Evolutionary conservation across 2,797 vertebrate genomes (phyloP).

Genomic region (Danio jaintianensis): DNA sequence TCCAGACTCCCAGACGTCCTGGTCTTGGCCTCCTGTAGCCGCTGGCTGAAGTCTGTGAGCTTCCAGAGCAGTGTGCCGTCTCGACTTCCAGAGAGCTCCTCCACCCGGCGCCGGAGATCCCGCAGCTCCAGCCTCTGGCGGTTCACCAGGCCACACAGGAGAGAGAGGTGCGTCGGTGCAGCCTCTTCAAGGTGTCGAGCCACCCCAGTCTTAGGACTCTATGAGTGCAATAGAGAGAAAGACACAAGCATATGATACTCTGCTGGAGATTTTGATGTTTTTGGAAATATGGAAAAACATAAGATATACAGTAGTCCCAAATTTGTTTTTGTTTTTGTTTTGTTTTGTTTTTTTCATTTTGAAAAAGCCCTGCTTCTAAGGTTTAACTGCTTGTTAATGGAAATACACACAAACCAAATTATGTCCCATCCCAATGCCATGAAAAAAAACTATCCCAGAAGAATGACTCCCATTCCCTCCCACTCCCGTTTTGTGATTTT

Average conservation of each 20-base stretch:
- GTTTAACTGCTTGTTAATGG: too few relatives aligned
- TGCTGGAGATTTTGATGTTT: background rate
- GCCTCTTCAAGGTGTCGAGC: constrained; percentile 92
- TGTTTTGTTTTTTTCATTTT: too few relatives aligned
- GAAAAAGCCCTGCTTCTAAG: too few relatives aligned
- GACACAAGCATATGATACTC: background rate
- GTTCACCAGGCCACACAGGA: constrained; percentile 93
- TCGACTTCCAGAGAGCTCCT: constrained; percentile 92
- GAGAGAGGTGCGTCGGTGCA: constrained; percentile 90
- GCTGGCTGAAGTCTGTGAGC: constrained; percentile 89
- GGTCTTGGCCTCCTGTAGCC: constrained; percentile 92
- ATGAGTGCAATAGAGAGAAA: constrained; percentile 52
- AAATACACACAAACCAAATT: too few relatives aligned
- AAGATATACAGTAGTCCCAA: background rate
- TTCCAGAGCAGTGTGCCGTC: constrained; percentile 96
- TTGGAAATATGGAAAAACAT: background rate
- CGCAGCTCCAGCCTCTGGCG: constrained; percentile 94
- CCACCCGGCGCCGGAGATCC: constrained; percentile 92
- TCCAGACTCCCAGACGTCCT: constrained; percentile 86
- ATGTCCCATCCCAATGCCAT: too few relatives aligned
- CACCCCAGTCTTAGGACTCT: constrained; percentile 94
- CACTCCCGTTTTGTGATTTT: too few relatives aligned
- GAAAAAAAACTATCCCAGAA: too few relatives aligned
- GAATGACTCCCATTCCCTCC: too few relatives aligned
- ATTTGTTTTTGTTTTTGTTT: too few relatives aligned